Percentiles rank a stretch among this genome's conserved stretches.
Evolutionary conservation across 2,888 invertebrate genomes (phyloP).

Genomic region (Himalopsyche anomala): DNA sequence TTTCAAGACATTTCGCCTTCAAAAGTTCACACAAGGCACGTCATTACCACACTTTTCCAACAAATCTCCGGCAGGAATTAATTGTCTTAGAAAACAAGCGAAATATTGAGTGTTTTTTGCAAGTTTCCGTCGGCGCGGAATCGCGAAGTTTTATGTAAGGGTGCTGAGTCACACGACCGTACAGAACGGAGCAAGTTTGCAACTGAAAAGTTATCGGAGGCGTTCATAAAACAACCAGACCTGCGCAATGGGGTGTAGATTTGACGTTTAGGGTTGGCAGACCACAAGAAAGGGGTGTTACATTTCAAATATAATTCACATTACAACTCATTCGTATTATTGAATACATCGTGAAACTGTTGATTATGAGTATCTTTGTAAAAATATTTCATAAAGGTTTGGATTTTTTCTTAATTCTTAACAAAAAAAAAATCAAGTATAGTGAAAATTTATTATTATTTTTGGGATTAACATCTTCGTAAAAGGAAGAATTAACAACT

Average conservation of each 20-base stretch:
- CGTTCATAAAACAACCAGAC: slow-evolving; percentile 13
- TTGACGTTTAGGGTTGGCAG: not conserved
- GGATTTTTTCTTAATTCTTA: not conserved
- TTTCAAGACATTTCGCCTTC: not conserved
- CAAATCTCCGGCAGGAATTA: not conserved
- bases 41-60: slow-evolving; percentile 13
- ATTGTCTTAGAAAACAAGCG: not conserved
- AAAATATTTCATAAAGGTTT: not conserved
- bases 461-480: not conserved
- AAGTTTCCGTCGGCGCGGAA: not conserved
- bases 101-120: not conserved
- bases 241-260: not conserved
- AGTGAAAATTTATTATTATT: not conserved
- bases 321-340: not conserved
- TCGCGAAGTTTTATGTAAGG: not conserved
- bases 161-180: not conserved
- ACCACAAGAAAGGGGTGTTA: slow-evolving; percentile 10
- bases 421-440: not conserved
- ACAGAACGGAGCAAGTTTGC: not conserved
- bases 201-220: slow-evolving; percentile 38
- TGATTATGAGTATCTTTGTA: not conserved
- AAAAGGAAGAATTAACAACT: no score
- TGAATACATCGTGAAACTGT: not conserved
- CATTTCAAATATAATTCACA: not conserved
- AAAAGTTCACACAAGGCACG: slow-evolving; percentile 6